Evolutionary conservation across 2,797 vertebrate genomes (phyloP), one percentile per base, ranked within the genome.

Genomic region (Hemibagrus guttatus): DNA sequence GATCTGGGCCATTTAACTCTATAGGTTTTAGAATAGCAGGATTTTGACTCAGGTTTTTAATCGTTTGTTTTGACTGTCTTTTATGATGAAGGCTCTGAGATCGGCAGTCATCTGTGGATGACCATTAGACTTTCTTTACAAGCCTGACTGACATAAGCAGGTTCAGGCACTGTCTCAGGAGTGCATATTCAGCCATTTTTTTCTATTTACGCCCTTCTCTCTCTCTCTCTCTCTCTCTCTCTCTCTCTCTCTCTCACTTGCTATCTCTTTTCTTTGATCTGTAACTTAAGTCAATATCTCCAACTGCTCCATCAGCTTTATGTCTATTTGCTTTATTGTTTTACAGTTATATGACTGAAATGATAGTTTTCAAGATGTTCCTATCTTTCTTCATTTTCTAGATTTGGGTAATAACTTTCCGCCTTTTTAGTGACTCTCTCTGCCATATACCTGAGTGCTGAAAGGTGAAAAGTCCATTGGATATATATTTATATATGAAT

Each of bases 21-120:
- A 74, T 3, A 76, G 59, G 28, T 85, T 88, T 71, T 82, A 87
- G 81, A 84, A 56, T 35, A 78, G n/a, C 68, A 61, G 8, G 4
- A 7, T 85, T 39, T 85, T 6, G 42, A 72, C 13, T 61, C 78
- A 42, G 56, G 31, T 42, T 42, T 80, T 54, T 42, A n/a, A 28
- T 26, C 56, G 84, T 87, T 84, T 72, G 86, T 81, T 76, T 86
- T 68, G 72, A 81, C 68, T 81, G 23, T 49, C 54, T 46, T 84
- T 85, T 76, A 49, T 85, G 28, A 39, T 83, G 71, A 71, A 26
- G n/a, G 42, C 59, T 72, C 26, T 42, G 78, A 84, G 79, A 74
- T 63, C 16, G 9, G 54, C 80, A 88, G 81, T 74, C 84, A 86
- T 85, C 68, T 83, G 58, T 58, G 72, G 39, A 71, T 86, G 79